These are phyloP conservation scores for Paratrypauchen microcephalus DNA, from an alignment of 2,797 vertebrate genomes.

Conservation along the genomic window DNA sequence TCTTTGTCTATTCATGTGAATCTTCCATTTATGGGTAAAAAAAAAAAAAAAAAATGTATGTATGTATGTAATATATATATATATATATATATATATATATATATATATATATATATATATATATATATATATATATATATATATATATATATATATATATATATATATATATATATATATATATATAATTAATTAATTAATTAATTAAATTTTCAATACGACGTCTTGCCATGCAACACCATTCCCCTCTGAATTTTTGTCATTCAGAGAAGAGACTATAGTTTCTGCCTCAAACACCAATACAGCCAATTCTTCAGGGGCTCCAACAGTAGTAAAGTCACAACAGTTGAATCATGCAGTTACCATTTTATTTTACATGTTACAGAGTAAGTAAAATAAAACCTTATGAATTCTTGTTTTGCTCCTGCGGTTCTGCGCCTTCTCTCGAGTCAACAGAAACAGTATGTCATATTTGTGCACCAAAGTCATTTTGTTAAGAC, in stretches of 20 bases:
- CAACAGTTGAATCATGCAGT: neutral
- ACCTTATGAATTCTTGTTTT: conserved; percentile 5
- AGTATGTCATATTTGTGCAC: conserved; percentile 11
- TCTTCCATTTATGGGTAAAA: conserved; percentile 25
- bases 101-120: too few relatives aligned
- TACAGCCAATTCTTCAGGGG: neutral
- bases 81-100: too few relatives aligned
- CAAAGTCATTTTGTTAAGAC: conserved; percentile 27
- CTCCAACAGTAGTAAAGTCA: neutral
- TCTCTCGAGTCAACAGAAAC: conserved; percentile 23
- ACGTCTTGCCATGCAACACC: neutral
- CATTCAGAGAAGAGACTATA: conserved; percentile 4
- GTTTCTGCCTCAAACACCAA: conserved; percentile 15
- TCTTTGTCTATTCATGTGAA: conserved; percentile 25
- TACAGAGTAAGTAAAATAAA: neutral
- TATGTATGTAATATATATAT: too few relatives aligned
- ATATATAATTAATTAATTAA: too few relatives aligned
- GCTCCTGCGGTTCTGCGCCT: neutral
- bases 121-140: too few relatives aligned
- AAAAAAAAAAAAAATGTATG: too few relatives aligned
- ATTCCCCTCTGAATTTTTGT: neutral
- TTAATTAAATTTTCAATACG: too few relatives aligned
- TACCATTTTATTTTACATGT: neutral
- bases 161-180: too few relatives aligned
- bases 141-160: too few relatives aligned